phyloP scores from a whole-genome alignment of 2,113 vertebrate species.

The Acrocephalus arundinaceus region DNA sequence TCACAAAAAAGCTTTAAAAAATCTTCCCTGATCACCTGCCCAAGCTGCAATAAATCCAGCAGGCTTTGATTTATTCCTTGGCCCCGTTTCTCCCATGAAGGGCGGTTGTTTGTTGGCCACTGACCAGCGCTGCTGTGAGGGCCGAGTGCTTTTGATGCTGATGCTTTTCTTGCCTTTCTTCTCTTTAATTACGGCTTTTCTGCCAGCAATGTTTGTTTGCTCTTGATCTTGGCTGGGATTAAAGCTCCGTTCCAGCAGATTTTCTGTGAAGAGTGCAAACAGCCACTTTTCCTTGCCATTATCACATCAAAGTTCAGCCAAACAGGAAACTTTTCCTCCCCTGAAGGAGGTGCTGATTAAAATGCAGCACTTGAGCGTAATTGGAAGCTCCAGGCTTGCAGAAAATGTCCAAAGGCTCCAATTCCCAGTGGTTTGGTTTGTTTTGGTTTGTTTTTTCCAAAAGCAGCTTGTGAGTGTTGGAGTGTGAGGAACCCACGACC shows the following conservation, averaged over 20 bases:
- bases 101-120: neutral
- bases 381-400: neutral
- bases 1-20: neutral
- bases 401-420: neutral
- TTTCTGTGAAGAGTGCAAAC: neutral
- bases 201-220: neutral
- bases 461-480: neutral
- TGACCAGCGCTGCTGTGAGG: neutral
- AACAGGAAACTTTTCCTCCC: neutral
- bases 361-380: neutral
- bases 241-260: neutral
- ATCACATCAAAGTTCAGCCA: conserved; percentile 39
- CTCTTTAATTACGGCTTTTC: conserved; percentile 23
- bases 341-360: conserved; percentile 10
- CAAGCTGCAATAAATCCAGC: neutral
- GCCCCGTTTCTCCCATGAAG: neutral
- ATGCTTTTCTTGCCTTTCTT: neutral
- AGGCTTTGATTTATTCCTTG: neutral
- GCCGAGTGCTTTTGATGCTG: neutral
- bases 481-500: neutral
- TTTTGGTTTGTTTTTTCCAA: neutral
- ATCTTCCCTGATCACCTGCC: neutral
- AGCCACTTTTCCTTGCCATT: neutral
- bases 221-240: neutral
- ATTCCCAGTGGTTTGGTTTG: neutral